Conservation (phyloP, 2,113 vertebrate species). For the Bubo blakistoni region DNA sequence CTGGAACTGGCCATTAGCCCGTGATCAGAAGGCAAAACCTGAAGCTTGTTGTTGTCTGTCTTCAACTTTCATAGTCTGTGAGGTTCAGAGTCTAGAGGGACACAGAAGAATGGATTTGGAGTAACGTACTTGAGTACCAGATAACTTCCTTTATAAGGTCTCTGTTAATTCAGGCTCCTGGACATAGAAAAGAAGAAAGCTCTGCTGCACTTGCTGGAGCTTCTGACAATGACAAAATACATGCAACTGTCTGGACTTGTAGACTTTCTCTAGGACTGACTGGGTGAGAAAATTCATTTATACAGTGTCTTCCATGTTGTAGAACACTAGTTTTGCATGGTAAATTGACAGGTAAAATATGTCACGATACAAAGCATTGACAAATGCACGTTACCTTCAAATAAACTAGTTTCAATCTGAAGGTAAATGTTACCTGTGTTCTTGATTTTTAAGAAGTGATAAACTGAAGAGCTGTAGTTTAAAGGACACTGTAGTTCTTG, state of each 20-base stretch:
- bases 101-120: not conserved
- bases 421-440: not conserved
- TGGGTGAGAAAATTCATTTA: not conserved
- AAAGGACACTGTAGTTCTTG: not conserved
- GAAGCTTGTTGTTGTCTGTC: not conserved
- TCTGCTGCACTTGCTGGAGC: not conserved
- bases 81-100: not conserved
- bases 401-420: not conserved
- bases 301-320: not conserved
- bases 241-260: not conserved
- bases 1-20: not conserved
- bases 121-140: not conserved
- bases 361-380: not conserved
- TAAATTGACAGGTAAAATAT: not conserved
- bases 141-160: not conserved
- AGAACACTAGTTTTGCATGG: not conserved
- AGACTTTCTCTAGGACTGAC: not conserved
- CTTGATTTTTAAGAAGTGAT: not conserved
- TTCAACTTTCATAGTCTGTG: not conserved
- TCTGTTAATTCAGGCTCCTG: not conserved
- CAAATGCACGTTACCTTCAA: not conserved
- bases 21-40: not conserved
- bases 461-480: not conserved
- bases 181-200: not conserved
- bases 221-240: not conserved